Base-by-base conservation (phyloP, 2,797 vertebrate genomes). In the Acomys russatus region DNA sequence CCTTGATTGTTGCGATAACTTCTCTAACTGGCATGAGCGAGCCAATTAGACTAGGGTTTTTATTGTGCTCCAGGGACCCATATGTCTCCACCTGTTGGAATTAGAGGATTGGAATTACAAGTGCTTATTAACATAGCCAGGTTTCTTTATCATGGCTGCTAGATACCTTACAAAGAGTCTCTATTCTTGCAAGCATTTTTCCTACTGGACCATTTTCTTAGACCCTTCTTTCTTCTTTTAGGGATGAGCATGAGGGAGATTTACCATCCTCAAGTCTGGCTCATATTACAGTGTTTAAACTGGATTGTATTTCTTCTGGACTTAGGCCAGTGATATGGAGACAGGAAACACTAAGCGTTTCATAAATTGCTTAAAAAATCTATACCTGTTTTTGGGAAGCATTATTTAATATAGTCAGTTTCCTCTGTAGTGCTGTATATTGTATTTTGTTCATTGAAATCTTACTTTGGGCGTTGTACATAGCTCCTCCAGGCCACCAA, bases 381-480 rank as follows among this genome's bases (percentile, higher is more conserved):
- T n/a, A n/a, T 51, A 68, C 18, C 28, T 6, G 9, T 68, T 51
- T 51, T 68, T 51, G 44, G 15, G 11, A 51, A 68, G 63, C 30
- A 0, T 78, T 44, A 59, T 79, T 91, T 66, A 91, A 66, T 78
- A 18, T 84, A 14, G 30, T 17, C 49, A 33, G 2, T 90, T 96
- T 95, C 14, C 14, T 90, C 78, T 79, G 0, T 83, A 49, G 73
- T 90, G 28, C 20, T 89, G 17, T 51, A 7, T 44, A 70, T 78
- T 92, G 35, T 68, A 56, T 78, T 78, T 20, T 68, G 44, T 77
- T 93, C 33, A 49, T 92, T 91, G 66, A 94, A 90, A 76, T 28
- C 30, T 61, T 78, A 61, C n/a, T 64, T 12, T 70, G 8, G 66
- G 18, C 78, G 76, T 7, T 7, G 22, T 71, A 10, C n/a, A 22